Conservation (phyloP, 2,113 vertebrate species). For the Podarcis cretensis region DNA sequence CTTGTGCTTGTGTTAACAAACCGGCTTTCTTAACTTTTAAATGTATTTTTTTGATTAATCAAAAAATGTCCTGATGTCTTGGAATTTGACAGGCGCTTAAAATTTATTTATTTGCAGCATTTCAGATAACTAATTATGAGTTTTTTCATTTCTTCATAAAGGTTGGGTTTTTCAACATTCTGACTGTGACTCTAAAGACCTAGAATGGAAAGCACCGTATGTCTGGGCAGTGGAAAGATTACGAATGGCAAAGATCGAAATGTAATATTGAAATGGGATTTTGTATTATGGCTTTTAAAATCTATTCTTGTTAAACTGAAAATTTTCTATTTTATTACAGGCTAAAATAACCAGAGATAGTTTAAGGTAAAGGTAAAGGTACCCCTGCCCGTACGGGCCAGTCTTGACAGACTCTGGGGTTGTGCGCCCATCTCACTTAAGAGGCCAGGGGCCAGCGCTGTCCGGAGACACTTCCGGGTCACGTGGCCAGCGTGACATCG, state of each 20-base stretch:
- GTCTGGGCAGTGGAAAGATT: constrained; percentile 67
- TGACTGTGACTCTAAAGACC: constrained; percentile 55
- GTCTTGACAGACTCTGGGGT: too few relatives aligned
- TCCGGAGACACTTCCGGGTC: too few relatives aligned
- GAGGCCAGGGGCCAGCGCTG: too few relatives aligned
- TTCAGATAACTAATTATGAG: background rate
- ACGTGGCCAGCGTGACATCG: too few relatives aligned
- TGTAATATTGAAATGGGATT: constrained; percentile 45
- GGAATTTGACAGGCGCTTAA: background rate
- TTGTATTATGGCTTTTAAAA: constrained; percentile 8
- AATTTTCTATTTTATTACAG: background rate
- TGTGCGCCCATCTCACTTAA: too few relatives aligned
- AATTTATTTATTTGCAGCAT: background rate
- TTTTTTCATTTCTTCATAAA: constrained; percentile 52
- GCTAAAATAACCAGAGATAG: background rate
- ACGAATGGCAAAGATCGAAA: constrained; percentile 54
- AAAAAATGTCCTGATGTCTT: background rate
- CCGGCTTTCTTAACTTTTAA: background rate
- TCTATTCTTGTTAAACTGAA: background rate
- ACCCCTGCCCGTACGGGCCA: too few relatives aligned
- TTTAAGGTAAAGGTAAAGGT: too few relatives aligned
- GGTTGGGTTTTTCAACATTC: constrained; percentile 71
- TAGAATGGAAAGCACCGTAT: constrained; percentile 61
- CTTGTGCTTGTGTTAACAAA: background rate
- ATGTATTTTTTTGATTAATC: background rate